These are phyloP conservation scores for Drosophila lacteicornis DNA, from an alignment of 1,140 invertebrate genomes.

Conservation along the genomic window DNA sequence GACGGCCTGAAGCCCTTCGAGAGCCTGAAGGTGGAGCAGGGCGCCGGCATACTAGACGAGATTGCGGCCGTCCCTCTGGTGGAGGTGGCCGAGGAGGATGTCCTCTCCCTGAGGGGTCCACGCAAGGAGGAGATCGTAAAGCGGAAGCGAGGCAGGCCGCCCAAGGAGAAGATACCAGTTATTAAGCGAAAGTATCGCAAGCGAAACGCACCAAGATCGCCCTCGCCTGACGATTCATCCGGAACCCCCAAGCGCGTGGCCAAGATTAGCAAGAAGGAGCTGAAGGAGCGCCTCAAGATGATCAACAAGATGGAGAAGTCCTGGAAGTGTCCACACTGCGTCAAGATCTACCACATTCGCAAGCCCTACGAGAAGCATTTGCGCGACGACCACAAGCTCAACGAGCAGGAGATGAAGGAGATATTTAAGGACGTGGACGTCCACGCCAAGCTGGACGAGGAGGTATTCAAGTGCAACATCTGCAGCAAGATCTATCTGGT, in stretches of 20 bases:
- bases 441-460: slow-evolving; percentile 63
- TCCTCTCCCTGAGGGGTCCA: slow-evolving; percentile 54
- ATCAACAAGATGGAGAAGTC: slow-evolving; percentile 76
- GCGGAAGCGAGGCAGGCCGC: slow-evolving; percentile 31
- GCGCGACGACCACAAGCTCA: slow-evolving; percentile 72
- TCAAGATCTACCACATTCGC: slow-evolving; percentile 81
- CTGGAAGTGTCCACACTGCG: slow-evolving; percentile 79
- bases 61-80: slow-evolving; percentile 72
- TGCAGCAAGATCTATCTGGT: slow-evolving; percentile 80
- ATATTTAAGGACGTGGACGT: slow-evolving; percentile 72
- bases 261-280: slow-evolving; percentile 70
- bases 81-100: slow-evolving; percentile 68
- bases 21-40: slow-evolving; percentile 69
- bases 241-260: slow-evolving; percentile 61
- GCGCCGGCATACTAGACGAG: slow-evolving; percentile 67
- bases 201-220: slow-evolving; percentile 28
- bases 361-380: slow-evolving; percentile 82
- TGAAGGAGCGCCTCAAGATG: slow-evolving; percentile 76
- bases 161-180: slow-evolving; percentile 31
- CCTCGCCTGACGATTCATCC: slow-evolving; percentile 20
- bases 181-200: slow-evolving; percentile 71
- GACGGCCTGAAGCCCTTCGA: slow-evolving; percentile 64
- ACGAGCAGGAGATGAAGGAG: slow-evolving; percentile 69
- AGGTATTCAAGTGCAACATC: slow-evolving; percentile 79
- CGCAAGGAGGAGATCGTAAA: neutral